Base-by-base conservation (phyloP, 2,888 invertebrate genomes). In the Panzeria rudis region DNA sequence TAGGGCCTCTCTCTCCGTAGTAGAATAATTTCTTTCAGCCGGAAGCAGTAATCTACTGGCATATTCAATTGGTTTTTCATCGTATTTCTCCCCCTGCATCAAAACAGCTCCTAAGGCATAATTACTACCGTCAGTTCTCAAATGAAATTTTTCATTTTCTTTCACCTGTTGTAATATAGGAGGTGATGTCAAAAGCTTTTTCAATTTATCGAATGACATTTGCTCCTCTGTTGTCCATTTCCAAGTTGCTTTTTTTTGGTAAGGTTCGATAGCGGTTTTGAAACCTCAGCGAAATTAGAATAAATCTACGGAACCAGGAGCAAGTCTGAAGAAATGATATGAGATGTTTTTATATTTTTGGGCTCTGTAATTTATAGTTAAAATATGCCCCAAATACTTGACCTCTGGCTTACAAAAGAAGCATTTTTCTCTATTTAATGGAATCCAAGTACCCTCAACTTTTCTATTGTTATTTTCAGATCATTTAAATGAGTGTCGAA, bases 1-100 rank as follows among this genome's bases (percentile, higher is more conserved):
- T n/a, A n/a, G n/a, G n/a, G n/a, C n/a, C n/a, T n/a, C n/a, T 32
- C 4, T 32, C 81, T 93, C 93, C 0, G 92, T 92, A 0, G 91
- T 91, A 0, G 90, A 86, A 47, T 93, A 93, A 29, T 92, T 92
- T 0, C 80, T 76, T 84, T 93, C 92, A 2, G 90, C 88, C 5
- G 64, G 13, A 7, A 62, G 86, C 47, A 89, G 61, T 13, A 89
- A 59, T 11, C 89, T 81, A 59, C 88, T 88, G 2, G 88, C 88
- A 62, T 71, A 83, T 75, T 83, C 78, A 11, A 79, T 71, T 0
- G 69, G 79, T 11, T 79, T 73, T n/a, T 78, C 73, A 3, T 72
- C 52, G 5, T 50, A n/a, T n/a, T n/a, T n/a, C n/a, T n/a, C n/a
- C n/a, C n/a, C n/a, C n/a, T n/a, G n/a, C n/a, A n/a, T n/a, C n/a